These are phyloP conservation scores for Netelia fuscicornis DNA, from an alignment of 2,888 invertebrate species.

Conservation along the genomic window DNA sequence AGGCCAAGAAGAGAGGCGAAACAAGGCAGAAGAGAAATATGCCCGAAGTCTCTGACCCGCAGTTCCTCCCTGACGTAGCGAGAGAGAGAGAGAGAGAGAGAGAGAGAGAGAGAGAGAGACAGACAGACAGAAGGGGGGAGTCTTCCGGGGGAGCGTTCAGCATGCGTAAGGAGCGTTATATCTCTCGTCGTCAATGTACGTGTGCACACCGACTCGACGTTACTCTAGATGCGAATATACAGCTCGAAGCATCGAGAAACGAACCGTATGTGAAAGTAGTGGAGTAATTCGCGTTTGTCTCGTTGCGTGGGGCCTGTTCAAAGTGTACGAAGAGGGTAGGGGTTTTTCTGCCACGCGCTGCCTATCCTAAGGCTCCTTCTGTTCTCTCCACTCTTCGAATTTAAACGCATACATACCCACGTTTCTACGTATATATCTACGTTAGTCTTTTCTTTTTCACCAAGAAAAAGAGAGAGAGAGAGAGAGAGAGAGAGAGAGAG, in stretches of 20 bases:
- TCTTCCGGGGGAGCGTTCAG: conserved; percentile 79
- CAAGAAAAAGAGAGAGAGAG: too few relatives aligned
- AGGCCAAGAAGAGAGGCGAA: conserved; percentile 22
- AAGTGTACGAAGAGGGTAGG: conserved; percentile 62
- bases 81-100: conserved; percentile 21
- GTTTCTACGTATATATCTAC: not conserved
- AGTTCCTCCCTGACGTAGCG: conserved; percentile 77
- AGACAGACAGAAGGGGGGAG: conserved; percentile 70
- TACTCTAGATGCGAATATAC: not conserved
- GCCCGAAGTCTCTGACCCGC: conserved; percentile 83
- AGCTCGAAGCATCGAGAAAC: conserved; percentile 28
- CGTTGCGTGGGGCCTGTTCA: conserved; percentile 62
- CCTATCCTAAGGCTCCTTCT: conserved; percentile 76
- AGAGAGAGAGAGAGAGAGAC: conserved; percentile 69
- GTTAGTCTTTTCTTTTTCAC: not conserved
- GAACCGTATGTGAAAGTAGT: conserved; percentile 78
- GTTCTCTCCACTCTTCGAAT: conserved; percentile 49
- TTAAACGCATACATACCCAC: not conserved
- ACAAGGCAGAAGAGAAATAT: conserved; percentile 75
- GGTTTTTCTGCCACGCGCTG: conserved; percentile 81
- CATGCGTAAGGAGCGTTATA: conserved; percentile 80
- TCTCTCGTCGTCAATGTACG: conserved; percentile 52
- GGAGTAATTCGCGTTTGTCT: conserved; percentile 57
- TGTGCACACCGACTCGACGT: not conserved
- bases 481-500: not conserved